Conservation (phyloP, 1,140 invertebrate genomes). For the Rhyzopertha dominica region DNA sequence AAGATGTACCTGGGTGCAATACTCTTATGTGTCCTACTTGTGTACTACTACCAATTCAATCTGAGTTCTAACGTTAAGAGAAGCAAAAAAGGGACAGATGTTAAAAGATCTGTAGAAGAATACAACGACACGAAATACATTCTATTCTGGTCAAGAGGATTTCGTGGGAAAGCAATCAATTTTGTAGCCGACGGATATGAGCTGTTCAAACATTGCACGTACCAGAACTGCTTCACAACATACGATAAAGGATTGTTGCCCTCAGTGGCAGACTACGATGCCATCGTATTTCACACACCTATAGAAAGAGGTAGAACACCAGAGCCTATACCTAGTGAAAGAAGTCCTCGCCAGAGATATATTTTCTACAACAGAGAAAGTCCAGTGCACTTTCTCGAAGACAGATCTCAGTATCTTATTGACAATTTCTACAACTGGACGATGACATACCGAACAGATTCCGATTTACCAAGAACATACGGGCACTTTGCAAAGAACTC, state of each 20-base stretch:
- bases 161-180: conserved; percentile 3
- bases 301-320: neutral
- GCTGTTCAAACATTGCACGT: neutral
- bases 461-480: conserved; percentile 17
- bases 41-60: no score
- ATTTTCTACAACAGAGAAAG: conserved; percentile 3
- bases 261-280: neutral
- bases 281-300: neutral
- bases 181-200: conserved; percentile 2
- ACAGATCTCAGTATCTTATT: neutral
- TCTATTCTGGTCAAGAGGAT: conserved; percentile 5
- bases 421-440: conserved; percentile 24
- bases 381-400: neutral
- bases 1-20: no score
- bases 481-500: conserved; percentile 7
- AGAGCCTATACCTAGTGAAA: neutral
- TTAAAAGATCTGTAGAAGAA: no score
- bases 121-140: conserved; percentile 12
- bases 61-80: no score
- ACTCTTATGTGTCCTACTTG: no score
- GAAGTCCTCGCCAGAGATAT: neutral
- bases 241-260: neutral
- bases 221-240: conserved; percentile 1
- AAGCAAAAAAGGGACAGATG: no score
- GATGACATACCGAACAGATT: conserved; percentile 16